Evolutionary conservation across 2,113 vertebrate species (phyloP).

Genomic region (Dasyprocta punctata): DNA sequence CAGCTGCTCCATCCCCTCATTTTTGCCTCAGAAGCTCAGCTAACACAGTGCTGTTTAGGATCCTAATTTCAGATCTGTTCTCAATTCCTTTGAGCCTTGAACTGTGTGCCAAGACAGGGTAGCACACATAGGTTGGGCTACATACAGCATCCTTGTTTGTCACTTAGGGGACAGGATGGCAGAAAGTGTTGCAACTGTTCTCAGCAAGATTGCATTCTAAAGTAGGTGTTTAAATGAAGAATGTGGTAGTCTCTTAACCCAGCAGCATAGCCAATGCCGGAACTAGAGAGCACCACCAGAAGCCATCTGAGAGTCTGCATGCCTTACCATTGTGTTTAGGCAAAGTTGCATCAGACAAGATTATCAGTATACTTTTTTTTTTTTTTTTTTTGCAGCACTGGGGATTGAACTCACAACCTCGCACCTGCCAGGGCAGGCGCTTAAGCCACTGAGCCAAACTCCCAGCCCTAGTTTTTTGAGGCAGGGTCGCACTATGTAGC

Average conservation of each 20-base stretch:
- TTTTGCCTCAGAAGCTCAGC: background rate
- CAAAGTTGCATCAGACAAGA: background rate
- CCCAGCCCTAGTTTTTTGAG: too few relatives aligned
- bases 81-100: background rate
- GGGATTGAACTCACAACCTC: too few relatives aligned
- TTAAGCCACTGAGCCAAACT: too few relatives aligned
- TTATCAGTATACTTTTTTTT: background rate
- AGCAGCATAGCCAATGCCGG: background rate
- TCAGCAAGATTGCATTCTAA: background rate
- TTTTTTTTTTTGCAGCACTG: too few relatives aligned
- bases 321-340: background rate
- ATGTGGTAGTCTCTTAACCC: background rate
- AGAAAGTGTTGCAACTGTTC: background rate
- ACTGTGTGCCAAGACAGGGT: background rate
- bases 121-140: background rate
- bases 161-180: background rate
- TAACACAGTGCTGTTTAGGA: background rate
- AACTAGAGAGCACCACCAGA: background rate
- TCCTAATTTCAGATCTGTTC: background rate
- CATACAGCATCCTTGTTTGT: background rate
- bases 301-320: background rate
- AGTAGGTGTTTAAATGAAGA: background rate
- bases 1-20: too few relatives aligned
- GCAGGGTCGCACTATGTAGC: too few relatives aligned
- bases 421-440: too few relatives aligned